phyloP scores from a whole-genome alignment of 2,888 invertebrate genomes.

The Subacronicta megacephala region DNA sequence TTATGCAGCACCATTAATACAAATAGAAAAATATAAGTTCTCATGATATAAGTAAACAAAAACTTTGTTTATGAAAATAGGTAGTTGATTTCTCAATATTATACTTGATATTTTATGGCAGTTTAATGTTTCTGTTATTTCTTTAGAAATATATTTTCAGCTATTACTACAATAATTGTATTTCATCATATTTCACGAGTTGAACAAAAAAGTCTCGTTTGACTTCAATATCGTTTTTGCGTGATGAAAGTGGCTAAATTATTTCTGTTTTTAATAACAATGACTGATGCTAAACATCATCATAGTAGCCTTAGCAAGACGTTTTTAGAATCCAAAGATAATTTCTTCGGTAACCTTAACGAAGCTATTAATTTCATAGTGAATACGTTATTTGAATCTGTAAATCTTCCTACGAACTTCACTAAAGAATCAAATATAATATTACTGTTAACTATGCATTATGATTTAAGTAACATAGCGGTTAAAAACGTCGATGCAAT shows the following conservation, averaged over 20 bases:
- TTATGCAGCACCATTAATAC: conserved; percentile 1
- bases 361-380: conserved; percentile 48
- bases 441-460: conserved; percentile 57
- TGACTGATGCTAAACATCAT: conserved; percentile 38
- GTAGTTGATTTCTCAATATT: conserved; percentile 2
- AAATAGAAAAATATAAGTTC: background rate
- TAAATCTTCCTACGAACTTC: conserved; percentile 54
- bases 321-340: conserved; percentile 29
- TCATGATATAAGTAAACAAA: background rate
- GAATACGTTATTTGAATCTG: conserved; percentile 58
- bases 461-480: conserved; percentile 56
- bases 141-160: background rate
- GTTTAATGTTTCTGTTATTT: conserved; percentile 4
- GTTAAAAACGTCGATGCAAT: conserved; percentile 49
- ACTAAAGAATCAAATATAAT: conserved; percentile 38
- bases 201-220: background rate
- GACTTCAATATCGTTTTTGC: background rate
- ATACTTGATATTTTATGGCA: conserved; percentile 3
- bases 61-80: background rate
- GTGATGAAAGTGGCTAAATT: conserved; percentile 8
- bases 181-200: background rate
- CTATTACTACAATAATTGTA: conserved; percentile 8
- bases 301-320: conserved; percentile 15
- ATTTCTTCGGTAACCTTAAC: conserved; percentile 51
- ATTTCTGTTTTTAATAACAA: conserved; percentile 16